phyloP scores from a whole-genome alignment of 2,888 invertebrate genomes.

The Euplexia lucipara region DNA sequence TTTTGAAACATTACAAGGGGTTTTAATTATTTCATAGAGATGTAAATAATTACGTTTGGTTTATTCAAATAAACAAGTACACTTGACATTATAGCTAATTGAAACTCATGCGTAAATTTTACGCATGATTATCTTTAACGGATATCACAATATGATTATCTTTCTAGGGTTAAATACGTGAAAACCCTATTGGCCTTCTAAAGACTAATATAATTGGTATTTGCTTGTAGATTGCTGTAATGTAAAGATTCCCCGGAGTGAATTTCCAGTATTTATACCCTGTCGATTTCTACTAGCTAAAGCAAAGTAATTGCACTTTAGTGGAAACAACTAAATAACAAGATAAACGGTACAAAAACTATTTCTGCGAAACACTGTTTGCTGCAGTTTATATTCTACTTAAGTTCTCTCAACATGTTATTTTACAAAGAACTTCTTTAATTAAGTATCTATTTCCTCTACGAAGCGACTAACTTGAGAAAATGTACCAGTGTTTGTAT shows the following conservation, averaged over 20 bases:
- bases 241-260: constrained; percentile 11
- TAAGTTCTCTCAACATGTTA: neutral
- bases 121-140: too few species aligned
- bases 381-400: constrained; percentile 18
- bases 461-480: neutral
- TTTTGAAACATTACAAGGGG: too few species aligned
- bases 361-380: constrained; percentile 26
- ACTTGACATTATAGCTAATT: too few species aligned
- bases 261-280: constrained; percentile 24
- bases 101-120: too few species aligned
- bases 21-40: too few species aligned
- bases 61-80: too few species aligned
- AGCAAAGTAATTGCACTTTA: constrained; percentile 44
- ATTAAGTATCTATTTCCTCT: neutral
- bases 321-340: constrained; percentile 39
- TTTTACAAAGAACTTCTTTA: constrained; percentile 4
- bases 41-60: too few species aligned
- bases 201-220: constrained; percentile 14
- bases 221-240: constrained; percentile 6
- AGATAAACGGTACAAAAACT: constrained; percentile 26
- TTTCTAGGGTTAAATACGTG: too few species aligned
- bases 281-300: constrained; percentile 22
- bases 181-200: neutral
- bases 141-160: too few species aligned
- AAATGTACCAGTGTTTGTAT: neutral